Conservation (phyloP, 2,113 vertebrate genomes). For the Equus quagga region DNA sequence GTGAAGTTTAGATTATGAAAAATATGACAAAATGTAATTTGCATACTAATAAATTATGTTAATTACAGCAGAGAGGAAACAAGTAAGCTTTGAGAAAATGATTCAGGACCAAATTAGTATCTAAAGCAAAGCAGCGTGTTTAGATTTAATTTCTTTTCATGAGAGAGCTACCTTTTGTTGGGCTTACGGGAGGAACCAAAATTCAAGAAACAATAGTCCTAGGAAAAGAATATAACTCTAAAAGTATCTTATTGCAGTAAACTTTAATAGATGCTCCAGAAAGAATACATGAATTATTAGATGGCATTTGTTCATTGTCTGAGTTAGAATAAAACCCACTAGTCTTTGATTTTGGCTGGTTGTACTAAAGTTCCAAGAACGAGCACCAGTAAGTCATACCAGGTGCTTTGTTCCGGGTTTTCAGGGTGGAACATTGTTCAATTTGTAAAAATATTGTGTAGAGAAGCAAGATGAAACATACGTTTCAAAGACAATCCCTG, state of each 20-base stretch:
- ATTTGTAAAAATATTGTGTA: constrained; percentile 68
- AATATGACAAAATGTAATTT: not conserved
- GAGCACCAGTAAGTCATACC: constrained; percentile 53
- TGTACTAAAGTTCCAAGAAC: constrained; percentile 24
- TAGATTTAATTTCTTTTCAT: constrained; percentile 15
- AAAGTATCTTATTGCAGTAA: constrained; percentile 5
- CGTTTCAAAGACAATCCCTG: constrained; percentile 66
- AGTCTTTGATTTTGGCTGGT: constrained; percentile 44
- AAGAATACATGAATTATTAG: constrained; percentile 1
- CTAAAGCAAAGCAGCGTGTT: not conserved
- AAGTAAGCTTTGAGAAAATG: not conserved
- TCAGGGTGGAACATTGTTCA: constrained; percentile 60
- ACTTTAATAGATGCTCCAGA: not conserved
- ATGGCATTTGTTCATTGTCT: constrained; percentile 37
- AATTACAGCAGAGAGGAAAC: not conserved
- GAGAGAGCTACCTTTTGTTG: not conserved
- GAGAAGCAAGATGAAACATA: constrained; percentile 16
- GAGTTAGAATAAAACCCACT: constrained; percentile 18
- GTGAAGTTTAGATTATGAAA: not conserved
- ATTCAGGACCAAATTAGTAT: constrained; percentile 1
- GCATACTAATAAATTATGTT: not conserved
- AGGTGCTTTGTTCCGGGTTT: constrained; percentile 17
- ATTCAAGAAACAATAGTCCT: not conserved
- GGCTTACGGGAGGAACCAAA: not conserved
- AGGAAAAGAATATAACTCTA: not conserved